These are phyloP conservation scores for Brachionus rotundiformis DNA, from an alignment of 1,140 invertebrate species.

Conservation along the genomic window DNA sequence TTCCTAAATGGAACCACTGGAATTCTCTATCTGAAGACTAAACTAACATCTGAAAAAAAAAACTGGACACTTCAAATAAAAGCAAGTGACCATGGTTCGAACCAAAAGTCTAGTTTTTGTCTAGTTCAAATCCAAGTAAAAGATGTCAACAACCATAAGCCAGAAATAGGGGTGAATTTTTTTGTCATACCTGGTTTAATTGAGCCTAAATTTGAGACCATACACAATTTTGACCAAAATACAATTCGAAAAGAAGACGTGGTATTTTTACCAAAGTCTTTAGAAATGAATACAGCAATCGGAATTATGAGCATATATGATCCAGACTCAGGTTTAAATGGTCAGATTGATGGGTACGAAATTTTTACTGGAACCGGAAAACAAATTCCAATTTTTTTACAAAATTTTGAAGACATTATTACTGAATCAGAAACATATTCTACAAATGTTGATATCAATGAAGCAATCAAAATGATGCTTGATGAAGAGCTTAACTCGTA, in stretches of 20 bases:
- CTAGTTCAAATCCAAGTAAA: constrained; percentile 2
- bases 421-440: neutral
- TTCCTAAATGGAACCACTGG: neutral
- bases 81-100: constrained; percentile 1
- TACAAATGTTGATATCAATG: neutral
- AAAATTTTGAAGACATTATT: neutral
- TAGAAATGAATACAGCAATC: constrained; percentile 22
- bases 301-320: constrained; percentile 18
- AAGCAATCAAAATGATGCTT: neutral
- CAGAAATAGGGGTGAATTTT: constrained; percentile 17
- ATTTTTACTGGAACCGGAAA: neutral
- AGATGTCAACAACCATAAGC: constrained; percentile 32
- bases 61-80: constrained; percentile 19
- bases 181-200: constrained; percentile 27
- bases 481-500: neutral
- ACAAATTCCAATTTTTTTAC: neutral
- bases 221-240: constrained; percentile 3
- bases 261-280: neutral
- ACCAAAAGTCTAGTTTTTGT: constrained; percentile 22
- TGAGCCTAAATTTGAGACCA: constrained; percentile 37
- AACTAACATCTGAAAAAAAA: neutral
- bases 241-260: neutral
- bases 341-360: neutral
- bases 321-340: constrained; percentile 13
- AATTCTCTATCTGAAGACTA: neutral